Base-by-base conservation (phyloP, 2,113 vertebrate genomes). In the Camarhynchus parvulus region DNA sequence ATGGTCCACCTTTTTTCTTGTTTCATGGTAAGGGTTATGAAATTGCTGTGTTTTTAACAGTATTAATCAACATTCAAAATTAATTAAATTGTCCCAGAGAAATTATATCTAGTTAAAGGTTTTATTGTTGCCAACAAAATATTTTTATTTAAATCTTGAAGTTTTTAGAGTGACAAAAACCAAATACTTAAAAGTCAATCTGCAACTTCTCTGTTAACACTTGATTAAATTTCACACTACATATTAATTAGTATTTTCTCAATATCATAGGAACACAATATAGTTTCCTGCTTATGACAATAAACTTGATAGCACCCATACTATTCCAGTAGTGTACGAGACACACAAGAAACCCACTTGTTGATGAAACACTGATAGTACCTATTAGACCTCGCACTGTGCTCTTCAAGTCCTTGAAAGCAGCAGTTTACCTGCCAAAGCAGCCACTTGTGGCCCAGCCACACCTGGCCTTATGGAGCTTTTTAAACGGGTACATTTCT, bases 391-490 rank as follows among this genome's bases (percentile, higher is more conserved):
- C 58, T 31, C 1, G 0, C 61, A 30, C 46, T 73, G 58, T 9
- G n/a, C 30, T 83, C 73, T 96, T 58, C 62, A 90, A 89, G 63
- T 10, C 41, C 73, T 33, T 46, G 37, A n/a, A 64, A 28, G 62
- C 41, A 89, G 44, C 63, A 58, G 27, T 88, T 95, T 72, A 82
- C 33, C 80, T 73, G 89, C 72, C 91, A 94, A 73, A 74, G 31
- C 70, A 81, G 93, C 39, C 61, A 95, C 58, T 83, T 81, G 87
- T 75, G 93, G 91, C 90, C 88, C 93, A 95, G 94, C 64, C 93
- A 80, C 94, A 86, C 89, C 63, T 50, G 35, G 23, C 67, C 87
- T 81, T 37, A 39, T 3, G 70, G 87, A 83, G 90, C 49, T 93
- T 94, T 95, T 87, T 42, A 92, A 97, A 92, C 0, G 22, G 68